A percentile compares a stretch with the other conserved stretches of the same genome.
These are phyloP conservation scores for Callocephalon fimbriatum DNA, from an alignment of 2,113 vertebrate genomes.

Conservation along the genomic window DNA sequence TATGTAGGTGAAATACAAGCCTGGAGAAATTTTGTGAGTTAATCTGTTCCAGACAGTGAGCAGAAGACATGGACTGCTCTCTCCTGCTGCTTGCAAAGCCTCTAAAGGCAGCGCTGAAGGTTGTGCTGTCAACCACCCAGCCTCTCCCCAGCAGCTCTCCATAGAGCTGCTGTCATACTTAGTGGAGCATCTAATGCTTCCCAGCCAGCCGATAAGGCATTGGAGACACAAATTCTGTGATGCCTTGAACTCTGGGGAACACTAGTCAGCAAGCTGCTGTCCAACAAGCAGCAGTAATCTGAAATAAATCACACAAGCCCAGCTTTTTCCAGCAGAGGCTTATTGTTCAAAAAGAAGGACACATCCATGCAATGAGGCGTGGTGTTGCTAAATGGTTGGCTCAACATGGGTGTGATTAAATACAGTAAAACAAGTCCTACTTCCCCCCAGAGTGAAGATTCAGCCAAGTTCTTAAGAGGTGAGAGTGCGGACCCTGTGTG, in stretches of 20 bases:
- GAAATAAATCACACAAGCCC: conserved; percentile 52
- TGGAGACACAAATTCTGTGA: conserved; percentile 43
- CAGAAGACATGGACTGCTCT: not conserved
- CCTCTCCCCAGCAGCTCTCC: conserved; percentile 5
- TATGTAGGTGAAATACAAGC: not conserved
- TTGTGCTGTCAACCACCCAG: not conserved
- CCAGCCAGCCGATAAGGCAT: not conserved
- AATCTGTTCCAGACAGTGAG: conserved; percentile 23
- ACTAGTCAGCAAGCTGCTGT: conserved; percentile 59
- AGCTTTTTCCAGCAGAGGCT: not conserved
- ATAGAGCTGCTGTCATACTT: conserved; percentile 51
- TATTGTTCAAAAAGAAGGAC: conserved; percentile 40
- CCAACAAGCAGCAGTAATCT: conserved; percentile 44
- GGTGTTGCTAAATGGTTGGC: conserved; percentile 17
- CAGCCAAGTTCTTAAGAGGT: not conserved
- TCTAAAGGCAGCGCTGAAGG: not conserved
- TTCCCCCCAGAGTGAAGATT: not conserved
- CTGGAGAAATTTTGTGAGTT: conserved; percentile 2
- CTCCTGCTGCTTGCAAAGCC: not conserved
- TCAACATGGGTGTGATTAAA: conserved; percentile 30
- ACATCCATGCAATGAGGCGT: conserved; percentile 35
- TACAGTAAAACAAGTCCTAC: not conserved
- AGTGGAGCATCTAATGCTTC: conserved; percentile 61
- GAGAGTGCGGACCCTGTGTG: not conserved
- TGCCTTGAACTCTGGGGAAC: conserved; percentile 46